Percentiles rank a stretch among this genome's conserved stretches.
Conservation (phyloP, 1,140 invertebrate species). For the Eupeodes corollae region DNA sequence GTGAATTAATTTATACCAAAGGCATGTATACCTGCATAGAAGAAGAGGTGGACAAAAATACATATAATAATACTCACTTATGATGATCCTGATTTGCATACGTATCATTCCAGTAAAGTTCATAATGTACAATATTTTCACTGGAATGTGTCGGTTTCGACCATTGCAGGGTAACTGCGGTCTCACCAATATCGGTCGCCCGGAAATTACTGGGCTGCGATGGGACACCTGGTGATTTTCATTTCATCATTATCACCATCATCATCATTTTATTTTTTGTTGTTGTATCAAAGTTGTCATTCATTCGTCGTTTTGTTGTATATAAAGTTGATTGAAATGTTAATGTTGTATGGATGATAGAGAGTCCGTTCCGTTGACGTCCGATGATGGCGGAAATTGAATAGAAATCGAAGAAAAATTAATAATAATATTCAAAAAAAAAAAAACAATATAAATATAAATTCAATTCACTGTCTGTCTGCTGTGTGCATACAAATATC, state of each 20-base stretch:
- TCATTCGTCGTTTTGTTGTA: no score
- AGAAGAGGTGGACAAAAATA: neutral
- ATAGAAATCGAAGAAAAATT: constrained; percentile 3
- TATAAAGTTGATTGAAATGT: neutral
- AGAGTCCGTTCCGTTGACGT: neutral
- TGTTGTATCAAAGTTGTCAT: constrained; percentile 2
- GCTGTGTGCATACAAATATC: neutral
- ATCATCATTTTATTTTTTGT: constrained; percentile 1
- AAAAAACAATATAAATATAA: neutral
- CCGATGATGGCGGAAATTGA: constrained; percentile 1
- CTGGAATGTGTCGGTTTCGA: constrained; percentile 76
- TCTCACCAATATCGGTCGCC: constrained; percentile 69
- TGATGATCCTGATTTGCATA: constrained; percentile 68
- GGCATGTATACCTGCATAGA: no score
- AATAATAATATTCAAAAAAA: neutral
- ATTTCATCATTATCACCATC: neutral
- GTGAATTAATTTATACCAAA: no score
- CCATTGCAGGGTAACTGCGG: constrained; percentile 79
- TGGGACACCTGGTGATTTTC: constrained; percentile 57
- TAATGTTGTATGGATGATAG: neutral
- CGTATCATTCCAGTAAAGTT: constrained; percentile 95
- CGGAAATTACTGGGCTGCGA: constrained; percentile 85
- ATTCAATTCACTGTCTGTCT: neutral
- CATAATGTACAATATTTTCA: constrained; percentile 88
- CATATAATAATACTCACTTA: constrained; percentile 42